Evolutionary conservation across 2,797 vertebrate genomes (phyloP).

Genomic region (Argentina silus): DNA sequence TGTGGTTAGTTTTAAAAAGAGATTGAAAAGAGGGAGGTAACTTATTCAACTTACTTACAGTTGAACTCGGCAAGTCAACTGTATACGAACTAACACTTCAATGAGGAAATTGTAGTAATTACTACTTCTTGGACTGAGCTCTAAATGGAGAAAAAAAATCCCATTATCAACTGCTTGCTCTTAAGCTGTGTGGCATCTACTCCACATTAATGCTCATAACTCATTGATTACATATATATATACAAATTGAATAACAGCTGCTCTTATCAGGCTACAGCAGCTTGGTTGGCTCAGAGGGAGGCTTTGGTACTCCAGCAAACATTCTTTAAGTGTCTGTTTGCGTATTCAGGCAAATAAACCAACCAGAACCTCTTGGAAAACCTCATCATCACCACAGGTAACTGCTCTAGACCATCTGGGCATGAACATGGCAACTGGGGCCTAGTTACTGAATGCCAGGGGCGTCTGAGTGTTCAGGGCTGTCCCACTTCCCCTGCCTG

Average conservation of each 20-base stretch:
- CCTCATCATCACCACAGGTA: slow-evolving; percentile 14
- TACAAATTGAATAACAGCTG: slow-evolving; percentile 4
- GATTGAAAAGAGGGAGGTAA: not conserved
- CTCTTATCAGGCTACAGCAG: slow-evolving; percentile 12
- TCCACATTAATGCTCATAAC: slow-evolving; percentile 12
- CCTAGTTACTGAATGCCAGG: not conserved
- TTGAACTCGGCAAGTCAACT: too few species aligned
- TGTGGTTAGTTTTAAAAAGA: not conserved
- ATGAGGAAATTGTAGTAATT: not conserved
- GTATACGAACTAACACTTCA: not conserved
- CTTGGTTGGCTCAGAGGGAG: not conserved
- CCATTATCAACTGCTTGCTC: not conserved
- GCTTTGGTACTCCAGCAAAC: not conserved
- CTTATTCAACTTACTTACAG: too few species aligned
- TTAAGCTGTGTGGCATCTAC: not conserved
- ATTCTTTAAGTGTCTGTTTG: not conserved
- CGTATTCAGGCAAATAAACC: slow-evolving; percentile 7
- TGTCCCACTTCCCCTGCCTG: not conserved
- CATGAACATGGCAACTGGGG: slow-evolving; percentile 7
- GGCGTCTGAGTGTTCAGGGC: not conserved
- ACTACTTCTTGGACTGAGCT: not conserved
- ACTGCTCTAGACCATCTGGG: slow-evolving; percentile 18
- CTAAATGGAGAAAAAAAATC: not conserved
- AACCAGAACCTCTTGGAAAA: not conserved
- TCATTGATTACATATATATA: not conserved